These are phyloP conservation scores for Lasiurus cinereus DNA, from an alignment of 2,113 vertebrate species.

Conservation along the genomic window DNA sequence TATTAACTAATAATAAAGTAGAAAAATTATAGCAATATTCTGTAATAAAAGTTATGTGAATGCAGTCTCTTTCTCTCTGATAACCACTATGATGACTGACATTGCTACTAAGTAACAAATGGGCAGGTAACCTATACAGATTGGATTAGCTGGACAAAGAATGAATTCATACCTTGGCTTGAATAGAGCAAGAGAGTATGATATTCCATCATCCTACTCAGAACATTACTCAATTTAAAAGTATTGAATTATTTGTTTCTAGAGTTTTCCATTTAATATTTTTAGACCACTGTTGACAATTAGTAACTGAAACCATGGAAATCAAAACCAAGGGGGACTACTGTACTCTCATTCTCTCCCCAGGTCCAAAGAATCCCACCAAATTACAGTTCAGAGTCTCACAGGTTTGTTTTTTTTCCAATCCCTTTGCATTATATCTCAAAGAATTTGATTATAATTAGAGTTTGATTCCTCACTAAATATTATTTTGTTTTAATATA, in stretches of 20 bases:
- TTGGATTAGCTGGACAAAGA: background rate
- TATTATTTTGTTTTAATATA: background rate
- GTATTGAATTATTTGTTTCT: too few relatives aligned
- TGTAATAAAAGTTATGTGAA: background rate
- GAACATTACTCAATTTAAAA: too few relatives aligned
- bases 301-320: background rate
- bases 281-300: too few relatives aligned
- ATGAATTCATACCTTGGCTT: background rate
- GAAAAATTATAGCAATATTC: background rate
- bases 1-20: background rate
- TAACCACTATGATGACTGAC: background rate
- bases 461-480: background rate
- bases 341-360: background rate
- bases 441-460: background rate
- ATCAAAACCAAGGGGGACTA: background rate
- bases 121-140: background rate
- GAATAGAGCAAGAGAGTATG: background rate
- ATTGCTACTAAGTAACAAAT: background rate
- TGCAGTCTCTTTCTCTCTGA: background rate
- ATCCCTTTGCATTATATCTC: background rate
- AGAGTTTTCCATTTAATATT: too few relatives aligned
- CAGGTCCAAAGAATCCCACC: accelerated
- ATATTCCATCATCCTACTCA: too few relatives aligned
- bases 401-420: background rate
- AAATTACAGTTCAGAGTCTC: background rate